These are phyloP conservation scores for Anguilla rostrata DNA, from an alignment of 2,113 vertebrate species.

Conservation along the genomic window DNA sequence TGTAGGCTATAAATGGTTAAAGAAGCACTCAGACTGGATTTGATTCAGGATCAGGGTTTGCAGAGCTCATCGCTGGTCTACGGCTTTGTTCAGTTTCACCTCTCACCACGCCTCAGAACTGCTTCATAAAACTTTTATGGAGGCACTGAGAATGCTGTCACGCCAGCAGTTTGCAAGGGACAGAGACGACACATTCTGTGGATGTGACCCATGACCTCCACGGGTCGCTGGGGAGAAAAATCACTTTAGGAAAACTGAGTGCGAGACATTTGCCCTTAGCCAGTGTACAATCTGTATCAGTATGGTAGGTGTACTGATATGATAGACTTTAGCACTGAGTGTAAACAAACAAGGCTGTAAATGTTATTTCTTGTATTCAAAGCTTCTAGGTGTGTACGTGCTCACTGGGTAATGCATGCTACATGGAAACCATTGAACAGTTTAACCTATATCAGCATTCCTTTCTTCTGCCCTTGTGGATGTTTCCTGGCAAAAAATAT, in stretches of 20 bases:
- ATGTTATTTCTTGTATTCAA: background rate
- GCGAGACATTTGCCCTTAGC: background rate
- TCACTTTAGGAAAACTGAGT: constrained; percentile 12
- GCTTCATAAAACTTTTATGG: constrained; percentile 33
- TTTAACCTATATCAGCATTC: background rate
- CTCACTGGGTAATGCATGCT: background rate
- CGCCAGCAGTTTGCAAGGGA: constrained; percentile 4
- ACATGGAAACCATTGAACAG: background rate
- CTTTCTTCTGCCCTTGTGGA: background rate
- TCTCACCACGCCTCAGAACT: constrained; percentile 10
- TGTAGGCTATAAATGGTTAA: background rate
- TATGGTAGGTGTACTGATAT: background rate
- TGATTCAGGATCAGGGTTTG: background rate
- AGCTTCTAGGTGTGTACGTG: background rate
- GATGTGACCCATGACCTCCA: background rate
- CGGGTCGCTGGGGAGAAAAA: background rate
- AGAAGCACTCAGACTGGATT: constrained; percentile 10
- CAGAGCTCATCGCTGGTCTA: constrained; percentile 10
- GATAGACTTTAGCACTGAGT: background rate
- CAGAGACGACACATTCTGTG: background rate
- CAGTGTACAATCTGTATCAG: background rate
- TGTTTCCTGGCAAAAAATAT: background rate
- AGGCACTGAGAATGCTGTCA: constrained; percentile 23
- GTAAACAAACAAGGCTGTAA: background rate
- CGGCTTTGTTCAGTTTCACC: constrained; percentile 18